These are phyloP conservation scores for Malacosoma neustria DNA, from an alignment of 2,888 invertebrate species.

Conservation along the genomic window DNA sequence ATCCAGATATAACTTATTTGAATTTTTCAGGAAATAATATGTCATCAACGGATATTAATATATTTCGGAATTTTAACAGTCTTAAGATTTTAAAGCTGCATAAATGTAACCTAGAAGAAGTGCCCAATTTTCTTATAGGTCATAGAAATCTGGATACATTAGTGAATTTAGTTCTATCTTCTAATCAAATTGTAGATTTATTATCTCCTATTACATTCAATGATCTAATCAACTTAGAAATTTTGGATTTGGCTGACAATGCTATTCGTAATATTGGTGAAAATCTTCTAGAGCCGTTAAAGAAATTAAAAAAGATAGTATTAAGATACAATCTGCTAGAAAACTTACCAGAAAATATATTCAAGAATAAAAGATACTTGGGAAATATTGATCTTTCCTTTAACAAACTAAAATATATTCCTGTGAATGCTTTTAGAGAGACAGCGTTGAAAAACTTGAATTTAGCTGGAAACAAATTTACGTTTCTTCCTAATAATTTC, in stretches of 20 bases:
- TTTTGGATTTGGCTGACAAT: conserved; percentile 1
- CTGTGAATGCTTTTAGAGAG: conserved; percentile 16
- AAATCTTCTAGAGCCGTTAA: conserved; percentile 8
- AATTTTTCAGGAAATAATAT: conserved; percentile 28
- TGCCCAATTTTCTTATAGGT: not conserved
- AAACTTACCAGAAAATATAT: conserved; percentile 9
- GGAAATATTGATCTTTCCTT: not conserved
- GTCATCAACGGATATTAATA: conserved; percentile 17
- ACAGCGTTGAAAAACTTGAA: conserved; percentile 45
- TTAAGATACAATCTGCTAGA: conserved; percentile 12
- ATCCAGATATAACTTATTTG: conserved; percentile 14
- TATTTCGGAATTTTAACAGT: conserved; percentile 23
- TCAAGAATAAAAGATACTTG: conserved; percentile 10
- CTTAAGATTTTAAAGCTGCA: conserved; percentile 29
- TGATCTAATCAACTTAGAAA: conserved; percentile 1
- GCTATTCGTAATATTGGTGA: conserved; percentile 1
- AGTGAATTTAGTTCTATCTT: not conserved
- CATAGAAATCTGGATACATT: not conserved
- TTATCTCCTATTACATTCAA: conserved; percentile 1
- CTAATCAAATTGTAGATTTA: not conserved
- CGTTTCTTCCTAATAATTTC: conserved; percentile 50
- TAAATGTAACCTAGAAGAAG: conserved; percentile 19
- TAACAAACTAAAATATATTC: conserved; percentile 1
- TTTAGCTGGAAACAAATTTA: conserved; percentile 42
- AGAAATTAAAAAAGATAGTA: conserved; percentile 10